Conservation (phyloP, 2,113 vertebrate genomes). For the Ceyx margarethae region DNA sequence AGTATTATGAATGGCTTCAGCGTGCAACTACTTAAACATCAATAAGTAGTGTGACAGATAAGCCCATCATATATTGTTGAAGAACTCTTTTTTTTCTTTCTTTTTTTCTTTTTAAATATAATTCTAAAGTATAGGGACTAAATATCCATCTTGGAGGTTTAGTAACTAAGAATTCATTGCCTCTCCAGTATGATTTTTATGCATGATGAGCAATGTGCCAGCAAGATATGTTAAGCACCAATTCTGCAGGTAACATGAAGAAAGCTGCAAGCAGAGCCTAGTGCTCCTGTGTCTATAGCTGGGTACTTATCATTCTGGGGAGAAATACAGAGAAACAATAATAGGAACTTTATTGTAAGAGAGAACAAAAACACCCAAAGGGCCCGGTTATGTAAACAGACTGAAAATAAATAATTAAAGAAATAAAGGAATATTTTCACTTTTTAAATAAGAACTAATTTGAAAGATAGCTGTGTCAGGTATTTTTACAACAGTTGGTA, state of each 20-base stretch:
- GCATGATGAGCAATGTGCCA: fast-evolving
- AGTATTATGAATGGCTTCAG: not conserved
- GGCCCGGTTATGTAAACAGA: not conserved
- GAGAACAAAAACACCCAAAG: not conserved
- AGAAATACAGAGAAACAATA: not conserved
- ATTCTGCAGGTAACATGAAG: not conserved
- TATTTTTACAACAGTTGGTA: not conserved
- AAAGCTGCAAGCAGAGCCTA: not conserved
- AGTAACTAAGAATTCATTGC: not conserved
- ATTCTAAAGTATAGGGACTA: not conserved
- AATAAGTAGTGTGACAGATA: not conserved
- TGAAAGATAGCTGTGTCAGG: not conserved
- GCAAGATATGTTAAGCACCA: not conserved
- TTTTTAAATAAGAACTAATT: not conserved
- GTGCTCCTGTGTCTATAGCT: not conserved
- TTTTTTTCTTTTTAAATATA: not conserved
- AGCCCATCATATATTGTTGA: fast-evolving
- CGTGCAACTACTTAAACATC: not conserved
- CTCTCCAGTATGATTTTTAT: not conserved
- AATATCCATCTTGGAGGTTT: fast-evolving
- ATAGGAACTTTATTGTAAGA: not conserved
- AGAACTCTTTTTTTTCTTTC: not conserved
- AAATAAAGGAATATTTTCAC: not conserved
- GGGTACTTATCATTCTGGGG: not conserved
- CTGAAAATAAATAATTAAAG: not conserved